A percentile compares a stretch with the other conserved stretches of the same genome.
Evolutionary conservation across 2,888 invertebrate genomes (phyloP).

Genomic region (Halocaridina rubra): DNA sequence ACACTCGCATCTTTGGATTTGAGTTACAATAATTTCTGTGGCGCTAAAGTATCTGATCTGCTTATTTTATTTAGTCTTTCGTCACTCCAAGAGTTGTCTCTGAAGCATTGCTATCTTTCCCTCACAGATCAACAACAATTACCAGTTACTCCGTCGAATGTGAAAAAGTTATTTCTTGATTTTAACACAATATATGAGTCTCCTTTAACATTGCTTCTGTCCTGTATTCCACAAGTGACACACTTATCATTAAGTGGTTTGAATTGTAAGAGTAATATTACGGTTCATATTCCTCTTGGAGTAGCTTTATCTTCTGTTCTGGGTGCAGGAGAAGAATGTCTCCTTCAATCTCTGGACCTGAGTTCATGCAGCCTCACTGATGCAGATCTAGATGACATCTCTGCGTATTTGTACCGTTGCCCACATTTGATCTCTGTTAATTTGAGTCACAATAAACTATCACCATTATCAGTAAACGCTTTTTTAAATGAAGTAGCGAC

Average conservation of each 20-base stretch:
- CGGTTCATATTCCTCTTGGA: slow-evolving; percentile 6
- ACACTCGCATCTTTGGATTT: slow-evolving; percentile 31
- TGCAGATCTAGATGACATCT: slow-evolving; percentile 45
- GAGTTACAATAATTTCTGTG: slow-evolving; percentile 50
- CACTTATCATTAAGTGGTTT: slow-evolving; percentile 39
- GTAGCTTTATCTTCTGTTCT: slow-evolving; percentile 30
- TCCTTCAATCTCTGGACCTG: slow-evolving; percentile 41
- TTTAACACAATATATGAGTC: slow-evolving; percentile 24
- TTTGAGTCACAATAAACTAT: slow-evolving; percentile 20
- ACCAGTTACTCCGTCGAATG: neutral
- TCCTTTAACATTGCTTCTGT: slow-evolving; percentile 21
- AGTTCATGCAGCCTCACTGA: slow-evolving; percentile 29
- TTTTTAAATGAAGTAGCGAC: slow-evolving; percentile 45
- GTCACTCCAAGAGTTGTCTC: slow-evolving; percentile 13
- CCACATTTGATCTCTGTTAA: slow-evolving; percentile 31
- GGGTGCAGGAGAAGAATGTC: slow-evolving; percentile 53
- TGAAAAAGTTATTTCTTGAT: slow-evolving; percentile 20
- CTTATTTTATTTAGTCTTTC: slow-evolving; percentile 28
- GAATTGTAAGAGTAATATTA: neutral
- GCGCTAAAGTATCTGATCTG: slow-evolving; percentile 36
- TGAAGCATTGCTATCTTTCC: slow-evolving; percentile 36
- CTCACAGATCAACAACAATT: slow-evolving; percentile 25
- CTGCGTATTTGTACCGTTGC: slow-evolving; percentile 53
- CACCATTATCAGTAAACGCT: slow-evolving; percentile 5
- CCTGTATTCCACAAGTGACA: slow-evolving; percentile 36